Conservation (phyloP, 2,888 invertebrate genomes). For the Drosophila yooni region DNA sequence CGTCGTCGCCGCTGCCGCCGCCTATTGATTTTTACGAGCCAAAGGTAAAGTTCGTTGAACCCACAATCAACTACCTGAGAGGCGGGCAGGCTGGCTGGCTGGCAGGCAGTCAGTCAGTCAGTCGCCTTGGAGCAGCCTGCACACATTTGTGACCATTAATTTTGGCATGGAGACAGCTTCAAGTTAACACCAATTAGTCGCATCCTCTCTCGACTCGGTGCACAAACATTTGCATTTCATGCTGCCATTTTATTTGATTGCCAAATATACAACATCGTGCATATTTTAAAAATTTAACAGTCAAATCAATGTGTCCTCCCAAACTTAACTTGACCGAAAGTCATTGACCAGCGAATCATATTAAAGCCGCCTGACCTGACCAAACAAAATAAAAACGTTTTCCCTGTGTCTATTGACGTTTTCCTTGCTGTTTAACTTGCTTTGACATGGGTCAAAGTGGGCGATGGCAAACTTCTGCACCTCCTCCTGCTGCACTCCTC, state of each 20-base stretch:
- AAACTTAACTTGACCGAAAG: conserved; percentile 41
- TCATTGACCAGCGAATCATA: conserved; percentile 67
- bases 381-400: conserved; percentile 45
- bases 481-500: background rate
- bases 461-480: conserved; percentile 1
- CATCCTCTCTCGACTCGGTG: conserved; percentile 48
- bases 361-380: conserved; percentile 41
- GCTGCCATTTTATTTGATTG: conserved; percentile 42
- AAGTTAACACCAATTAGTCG: conserved; percentile 77
- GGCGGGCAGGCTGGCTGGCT: background rate
- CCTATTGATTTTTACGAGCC: conserved; percentile 76
- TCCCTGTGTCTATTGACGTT: conserved; percentile 21
- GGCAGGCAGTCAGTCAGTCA: background rate
- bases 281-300: conserved; percentile 12
- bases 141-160: conserved; percentile 48
- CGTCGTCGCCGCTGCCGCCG: conserved; percentile 29
- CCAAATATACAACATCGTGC: conserved; percentile 19
- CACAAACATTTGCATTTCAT: conserved; percentile 57
- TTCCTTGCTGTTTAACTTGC: conserved; percentile 55
- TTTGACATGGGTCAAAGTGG: conserved; percentile 74
- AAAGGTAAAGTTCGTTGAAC: conserved; percentile 74
- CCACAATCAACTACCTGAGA: conserved; percentile 27
- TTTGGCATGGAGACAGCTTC: conserved; percentile 50
- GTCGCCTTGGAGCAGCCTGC: conserved; percentile 15
- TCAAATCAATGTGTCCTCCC: conserved; percentile 21